phyloP scores from a whole-genome alignment of 2,113 vertebrate genomes.

The Tautogolabrus adspersus region DNA sequence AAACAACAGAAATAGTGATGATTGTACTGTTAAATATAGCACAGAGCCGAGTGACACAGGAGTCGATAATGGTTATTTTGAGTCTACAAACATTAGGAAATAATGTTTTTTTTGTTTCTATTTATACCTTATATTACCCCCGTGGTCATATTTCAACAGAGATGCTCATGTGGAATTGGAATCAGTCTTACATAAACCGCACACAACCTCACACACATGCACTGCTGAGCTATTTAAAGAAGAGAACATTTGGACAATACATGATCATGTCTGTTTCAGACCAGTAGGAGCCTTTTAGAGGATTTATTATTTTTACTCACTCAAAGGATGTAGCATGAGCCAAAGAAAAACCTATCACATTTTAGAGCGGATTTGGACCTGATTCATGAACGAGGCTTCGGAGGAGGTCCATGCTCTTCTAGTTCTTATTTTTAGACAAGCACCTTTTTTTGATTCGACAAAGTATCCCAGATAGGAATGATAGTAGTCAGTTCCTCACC shows the following conservation, averaged over 20 bases:
- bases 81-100: slow-evolving; percentile 1
- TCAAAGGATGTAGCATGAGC: not conserved
- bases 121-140: not conserved
- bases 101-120: not conserved
- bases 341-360: not conserved
- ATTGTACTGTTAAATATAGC: slow-evolving; percentile 47
- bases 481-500: no score
- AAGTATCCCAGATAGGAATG: not conserved
- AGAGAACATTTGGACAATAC: not conserved
- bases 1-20: slow-evolving; percentile 38
- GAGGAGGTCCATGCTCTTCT: not conserved
- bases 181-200: slow-evolving; percentile 14
- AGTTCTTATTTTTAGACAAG: not conserved
- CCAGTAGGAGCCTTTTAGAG: not conserved
- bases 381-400: not conserved
- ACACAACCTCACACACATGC: slow-evolving; percentile 14
- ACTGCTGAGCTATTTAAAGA: not conserved
- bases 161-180: slow-evolving; percentile 12
- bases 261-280: not conserved
- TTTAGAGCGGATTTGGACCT: not conserved
- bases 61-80: slow-evolving; percentile 7
- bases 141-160: not conserved
- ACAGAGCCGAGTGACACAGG: slow-evolving; percentile 29
- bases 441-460: not conserved
- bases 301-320: not conserved